These are phyloP conservation scores for Dryobates pubescens DNA, from an alignment of 2,797 vertebrate genomes.

Conservation along the genomic window DNA sequence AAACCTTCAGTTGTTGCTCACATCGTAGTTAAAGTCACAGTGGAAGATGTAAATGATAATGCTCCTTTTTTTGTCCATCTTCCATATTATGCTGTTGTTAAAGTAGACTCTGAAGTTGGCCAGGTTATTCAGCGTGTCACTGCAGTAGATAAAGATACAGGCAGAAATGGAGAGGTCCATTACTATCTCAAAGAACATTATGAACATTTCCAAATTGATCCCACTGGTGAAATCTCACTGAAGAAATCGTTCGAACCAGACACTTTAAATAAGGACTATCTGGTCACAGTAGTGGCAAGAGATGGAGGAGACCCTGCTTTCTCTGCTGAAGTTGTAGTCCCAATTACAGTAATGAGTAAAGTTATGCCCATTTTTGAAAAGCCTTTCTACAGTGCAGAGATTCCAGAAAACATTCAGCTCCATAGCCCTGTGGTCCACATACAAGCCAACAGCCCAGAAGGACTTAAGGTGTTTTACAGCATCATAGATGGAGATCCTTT, in stretches of 20 bases:
- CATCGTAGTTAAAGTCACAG: conserved; percentile 85
- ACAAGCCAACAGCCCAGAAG: conserved; percentile 94
- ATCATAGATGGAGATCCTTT: conserved; percentile 95
- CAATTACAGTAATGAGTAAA: conserved; percentile 92
- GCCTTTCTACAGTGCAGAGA: conserved; percentile 94
- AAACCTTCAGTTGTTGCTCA: conserved; percentile 85
- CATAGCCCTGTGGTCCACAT: conserved; percentile 92
- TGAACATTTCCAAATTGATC: conserved; percentile 88
- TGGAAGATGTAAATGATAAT: conserved; percentile 95
- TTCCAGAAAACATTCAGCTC: conserved; percentile 91
- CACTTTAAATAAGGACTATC: conserved; percentile 88
- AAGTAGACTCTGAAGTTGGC: conserved; percentile 88
- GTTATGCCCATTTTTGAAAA: conserved; percentile 97
- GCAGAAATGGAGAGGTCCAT: conserved; percentile 86
- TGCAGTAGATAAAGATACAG: conserved; percentile 90
- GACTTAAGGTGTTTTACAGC: conserved; percentile 93
- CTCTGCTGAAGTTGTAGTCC: conserved; percentile 87
- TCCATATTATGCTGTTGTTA: conserved; percentile 92
- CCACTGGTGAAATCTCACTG: conserved; percentile 87
- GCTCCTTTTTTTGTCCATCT: conserved; percentile 92
- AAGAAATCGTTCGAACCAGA: conserved; percentile 90
- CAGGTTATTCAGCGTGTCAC: conserved; percentile 88
- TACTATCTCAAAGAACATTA: conserved; percentile 89
- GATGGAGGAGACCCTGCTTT: conserved; percentile 89
- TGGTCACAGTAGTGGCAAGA: conserved; percentile 86